Evolutionary conservation across 2,888 invertebrate species (phyloP).

Genomic region (Oscheius sp.): DNA sequence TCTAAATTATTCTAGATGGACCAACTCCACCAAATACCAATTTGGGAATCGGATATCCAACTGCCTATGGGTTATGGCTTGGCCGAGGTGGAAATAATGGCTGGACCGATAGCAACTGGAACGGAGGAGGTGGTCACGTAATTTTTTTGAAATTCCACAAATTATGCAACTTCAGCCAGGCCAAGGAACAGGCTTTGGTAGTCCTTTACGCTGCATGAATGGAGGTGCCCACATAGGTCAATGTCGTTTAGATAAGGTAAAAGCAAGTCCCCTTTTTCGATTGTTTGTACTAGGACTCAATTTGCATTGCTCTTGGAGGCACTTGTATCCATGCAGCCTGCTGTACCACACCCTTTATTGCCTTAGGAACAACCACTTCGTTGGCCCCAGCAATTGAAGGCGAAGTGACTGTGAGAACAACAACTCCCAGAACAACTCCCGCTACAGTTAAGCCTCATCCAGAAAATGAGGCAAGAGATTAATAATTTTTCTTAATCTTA

Average conservation of each 20-base stretch:
- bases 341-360: slow-evolving; percentile 57
- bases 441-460: slow-evolving; percentile 11
- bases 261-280: neutral
- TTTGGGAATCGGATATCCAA: slow-evolving; percentile 58
- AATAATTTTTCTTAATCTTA: neutral
- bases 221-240: slow-evolving; percentile 60
- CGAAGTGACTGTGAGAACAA: slow-evolving; percentile 22
- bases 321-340: slow-evolving; percentile 54
- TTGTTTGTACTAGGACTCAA: slow-evolving; percentile 39
- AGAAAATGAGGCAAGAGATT: slow-evolving; percentile 8
- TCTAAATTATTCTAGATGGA: neutral
- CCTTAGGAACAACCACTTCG: slow-evolving; percentile 29
- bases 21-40: slow-evolving; percentile 48
- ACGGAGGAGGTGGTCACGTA: slow-evolving; percentile 2
- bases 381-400: slow-evolving; percentile 31
- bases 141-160: neutral
- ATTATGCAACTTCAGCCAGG: slow-evolving; percentile 32
- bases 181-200: slow-evolving; percentile 46
- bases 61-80: slow-evolving; percentile 52
- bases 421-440: slow-evolving; percentile 1
- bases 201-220: slow-evolving; percentile 49
- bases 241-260: slow-evolving; percentile 36
- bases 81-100: slow-evolving; percentile 31
- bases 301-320: slow-evolving; percentile 57
- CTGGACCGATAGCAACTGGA: slow-evolving; percentile 6